Percentiles rank a stretch among this genome's conserved stretches.
phyloP scores from a whole-genome alignment of 2,113 vertebrate genomes.

The Actinemys pallida region DNA sequence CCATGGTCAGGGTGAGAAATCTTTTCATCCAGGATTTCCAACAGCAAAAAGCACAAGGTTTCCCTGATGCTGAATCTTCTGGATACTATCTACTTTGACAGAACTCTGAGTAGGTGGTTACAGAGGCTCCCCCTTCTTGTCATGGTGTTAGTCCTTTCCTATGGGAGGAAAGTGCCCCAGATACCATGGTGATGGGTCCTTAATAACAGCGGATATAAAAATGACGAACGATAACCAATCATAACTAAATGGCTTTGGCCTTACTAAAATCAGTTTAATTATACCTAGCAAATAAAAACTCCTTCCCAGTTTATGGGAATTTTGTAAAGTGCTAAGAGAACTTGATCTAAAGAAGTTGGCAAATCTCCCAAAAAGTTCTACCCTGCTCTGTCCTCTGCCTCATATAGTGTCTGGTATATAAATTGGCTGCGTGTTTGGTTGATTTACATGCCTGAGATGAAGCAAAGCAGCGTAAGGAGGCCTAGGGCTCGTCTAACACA shows the following conservation, averaged over 20 bases:
- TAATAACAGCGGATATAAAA: conserved; percentile 35
- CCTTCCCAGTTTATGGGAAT: neutral
- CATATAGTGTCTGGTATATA: neutral
- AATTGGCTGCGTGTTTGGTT: neutral
- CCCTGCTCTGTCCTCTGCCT: neutral
- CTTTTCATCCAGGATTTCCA: conserved; percentile 15
- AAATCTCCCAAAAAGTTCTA: rapidly evolving
- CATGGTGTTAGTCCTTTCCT: neutral
- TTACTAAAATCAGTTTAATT: conserved; percentile 5
- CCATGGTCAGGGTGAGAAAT: neutral
- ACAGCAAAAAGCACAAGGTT: neutral
- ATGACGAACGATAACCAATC: conserved; percentile 52
- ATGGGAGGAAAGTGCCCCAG: conserved; percentile 18
- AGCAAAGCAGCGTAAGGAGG: neutral
- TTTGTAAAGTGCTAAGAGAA: neutral
- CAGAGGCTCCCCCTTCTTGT: neutral
- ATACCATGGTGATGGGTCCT: neutral
- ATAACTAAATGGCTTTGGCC: conserved; percentile 35
- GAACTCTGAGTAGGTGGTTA: neutral
- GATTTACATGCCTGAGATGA: neutral
- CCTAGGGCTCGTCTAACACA: no score
- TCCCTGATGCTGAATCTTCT: neutral
- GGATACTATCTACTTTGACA: neutral
- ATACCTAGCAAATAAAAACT: conserved; percentile 19
- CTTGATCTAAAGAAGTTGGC: neutral